Conservation (phyloP, 2,797 vertebrate genomes). For the Alfaro cultratus region DNA sequence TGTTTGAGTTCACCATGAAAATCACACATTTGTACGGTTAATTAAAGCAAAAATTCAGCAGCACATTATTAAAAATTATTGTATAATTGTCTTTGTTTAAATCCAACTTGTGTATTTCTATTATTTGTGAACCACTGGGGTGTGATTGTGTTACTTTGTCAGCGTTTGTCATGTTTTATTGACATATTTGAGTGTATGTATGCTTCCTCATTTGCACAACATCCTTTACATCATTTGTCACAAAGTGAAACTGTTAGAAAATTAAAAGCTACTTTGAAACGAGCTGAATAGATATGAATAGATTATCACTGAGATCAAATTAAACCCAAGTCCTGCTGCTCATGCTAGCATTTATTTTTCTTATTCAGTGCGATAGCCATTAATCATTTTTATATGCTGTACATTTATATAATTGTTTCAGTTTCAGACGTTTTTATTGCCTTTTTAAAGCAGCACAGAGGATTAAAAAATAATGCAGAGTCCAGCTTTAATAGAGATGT, state of each 20-base stretch:
- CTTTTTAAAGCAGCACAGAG: not conserved
- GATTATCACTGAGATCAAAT: not conserved
- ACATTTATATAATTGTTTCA: not conserved
- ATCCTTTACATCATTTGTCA: not conserved
- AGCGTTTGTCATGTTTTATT: not conserved
- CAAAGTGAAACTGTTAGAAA: not conserved
- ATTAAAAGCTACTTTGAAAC: not conserved
- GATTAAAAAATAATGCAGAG: conserved; percentile 4
- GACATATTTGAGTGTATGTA: not conserved
- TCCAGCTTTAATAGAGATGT: conserved; percentile 43
- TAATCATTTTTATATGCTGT: not conserved
- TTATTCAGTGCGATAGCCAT: not conserved
- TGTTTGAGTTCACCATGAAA: not conserved
- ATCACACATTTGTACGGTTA: not conserved
- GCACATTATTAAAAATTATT: not conserved
- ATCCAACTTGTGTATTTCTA: not conserved
- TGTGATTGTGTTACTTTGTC: not conserved
- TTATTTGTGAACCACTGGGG: not conserved
- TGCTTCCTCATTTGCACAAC: not conserved
- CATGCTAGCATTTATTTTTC: not conserved
- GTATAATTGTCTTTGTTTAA: not conserved
- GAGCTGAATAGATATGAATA: not conserved
- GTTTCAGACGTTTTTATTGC: conserved; percentile 1
- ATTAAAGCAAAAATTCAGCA: not conserved
- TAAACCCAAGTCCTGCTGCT: not conserved